Base-by-base conservation (phyloP, 2,888 invertebrate genomes). In the Pegoplata infirma region DNA sequence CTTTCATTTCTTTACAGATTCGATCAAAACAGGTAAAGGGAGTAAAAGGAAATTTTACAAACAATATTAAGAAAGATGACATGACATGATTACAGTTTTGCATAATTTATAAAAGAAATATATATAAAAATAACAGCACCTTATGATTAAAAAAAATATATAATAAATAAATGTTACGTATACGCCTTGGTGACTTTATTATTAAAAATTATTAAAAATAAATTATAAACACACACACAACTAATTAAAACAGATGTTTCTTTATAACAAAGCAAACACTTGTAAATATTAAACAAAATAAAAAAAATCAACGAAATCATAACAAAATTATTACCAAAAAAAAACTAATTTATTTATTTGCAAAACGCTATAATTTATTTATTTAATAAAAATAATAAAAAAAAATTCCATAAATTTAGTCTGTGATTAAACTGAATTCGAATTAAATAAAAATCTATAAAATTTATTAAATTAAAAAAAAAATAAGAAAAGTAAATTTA, bases 341-440 rank as follows among this genome's bases (percentile, higher is more conserved):
- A 28, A 14, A 61, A 64, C 14, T 49, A 40, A 6, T 8, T 36
- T 12, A 3, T 46, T 64, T 66, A 32, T 58, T 64, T 64, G 40
- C 8, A 40, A 64, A n/a, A 21, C 2, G 25, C n/a, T 32, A 51
- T 51, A 21, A 51, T 21, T 23, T 21, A 49, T 7, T 44, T 58
- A 69, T 61, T 75, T 12, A 59, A 51, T 17, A 8, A 1, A 61
- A 53, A 76, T 17, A 32, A n/a, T 16, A 58, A 61, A 23, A 72
- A 61, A 47, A 74, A 76, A 80, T 72, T 81, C 84, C 84, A 84
- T 83, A 85, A 84, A 85, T 86, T 86, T 84, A 84, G 86, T 85
- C 85, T 86, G 85, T 86, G 85, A 86, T 86, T 86, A 67, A 79
- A 75, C 71, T 79, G 79, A 79, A 79, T 76, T 79, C 79, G 79